Base-by-base conservation (phyloP, 2,888 invertebrate genomes). In the Autographa pulchrina region DNA sequence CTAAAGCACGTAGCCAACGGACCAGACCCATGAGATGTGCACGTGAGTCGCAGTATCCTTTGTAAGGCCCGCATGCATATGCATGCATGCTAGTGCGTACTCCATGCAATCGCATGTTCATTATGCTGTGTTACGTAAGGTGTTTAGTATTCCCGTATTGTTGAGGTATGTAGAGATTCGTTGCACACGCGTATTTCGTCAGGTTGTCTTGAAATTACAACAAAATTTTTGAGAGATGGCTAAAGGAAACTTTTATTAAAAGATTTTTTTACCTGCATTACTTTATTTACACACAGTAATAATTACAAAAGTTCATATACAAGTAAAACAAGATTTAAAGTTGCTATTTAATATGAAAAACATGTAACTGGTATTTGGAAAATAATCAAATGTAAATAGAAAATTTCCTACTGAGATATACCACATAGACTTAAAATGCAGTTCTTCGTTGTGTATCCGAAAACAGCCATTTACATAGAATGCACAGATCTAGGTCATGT, bases 51-150 rank as follows among this genome's bases (percentile, higher is more conserved):
- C 20, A 20, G 54, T 25, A 25, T 20, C 54, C 54, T 56, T 56
- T 56, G 54, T 48, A 48, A 20, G 54, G 54, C 54, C 1, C 25
- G 25, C 54, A 56, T 56, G 20, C 54, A 56, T 56, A 56, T 56
- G 54, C 54, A 54, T 54, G 20, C 54, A 14, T 56, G 20, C 9
- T 3, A 25, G 20, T 56, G 54, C 54, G 54, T 20, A 56, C 25
- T 56, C 13, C 25, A 20, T 56, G 54, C 54, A 20, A 25, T 14
- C 25, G 2, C n/a, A 56, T 56, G 54, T 56, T 56, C 20, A 56
- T 56, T 20, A 56, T 25, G 25, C 54, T 25, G 2, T 3, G 20
- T 54, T 56, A 56, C 54, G 54, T 25, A 56, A 56, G 20, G 54
- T 25, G 54, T 25, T 56, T 56, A 20, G 25, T 56, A 56, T 56